Evolutionary conservation across 1,140 invertebrate species (phyloP).

Genomic region (Drosophila sproati): DNA sequence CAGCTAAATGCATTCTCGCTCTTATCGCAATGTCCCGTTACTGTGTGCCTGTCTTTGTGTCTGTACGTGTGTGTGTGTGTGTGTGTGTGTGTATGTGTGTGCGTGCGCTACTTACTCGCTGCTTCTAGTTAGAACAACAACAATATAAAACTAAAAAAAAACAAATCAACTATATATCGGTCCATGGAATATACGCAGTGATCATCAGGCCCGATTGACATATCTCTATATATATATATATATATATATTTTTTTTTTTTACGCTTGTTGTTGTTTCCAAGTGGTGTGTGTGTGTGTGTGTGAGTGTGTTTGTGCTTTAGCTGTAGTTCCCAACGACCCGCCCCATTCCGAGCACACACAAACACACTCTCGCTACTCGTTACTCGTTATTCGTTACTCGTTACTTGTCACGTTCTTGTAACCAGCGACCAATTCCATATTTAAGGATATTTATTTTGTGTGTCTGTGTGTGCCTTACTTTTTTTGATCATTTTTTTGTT

Average conservation of each 20-base stretch:
- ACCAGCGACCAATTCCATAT: constrained; percentile 7
- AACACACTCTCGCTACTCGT: constrained; percentile 6
- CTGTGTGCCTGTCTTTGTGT: constrained; percentile 13
- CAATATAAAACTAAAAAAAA: constrained; percentile 1
- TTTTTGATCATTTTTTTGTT: constrained; percentile 16
- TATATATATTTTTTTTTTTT: constrained; percentile 1
- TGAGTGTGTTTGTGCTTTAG: neutral
- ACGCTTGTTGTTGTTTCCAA: constrained; percentile 1
- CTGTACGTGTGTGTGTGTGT: neutral
- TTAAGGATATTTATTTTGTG: constrained; percentile 24
- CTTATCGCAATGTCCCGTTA: constrained; percentile 4
- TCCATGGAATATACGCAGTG: constrained; percentile 18
- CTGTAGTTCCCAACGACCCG: neutral
- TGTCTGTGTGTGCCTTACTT: constrained; percentile 9
- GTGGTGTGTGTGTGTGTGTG: neutral
- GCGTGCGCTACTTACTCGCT: neutral
- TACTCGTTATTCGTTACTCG: constrained; percentile 1
- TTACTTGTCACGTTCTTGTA: neutral
- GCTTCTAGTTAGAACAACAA: constrained; percentile 14
- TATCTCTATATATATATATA: constrained; percentile 11
- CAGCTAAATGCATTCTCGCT: constrained; percentile 16
- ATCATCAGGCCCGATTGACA: constrained; percentile 8
- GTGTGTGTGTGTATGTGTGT: constrained; percentile 1
- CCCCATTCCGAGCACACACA: constrained; percentile 6
- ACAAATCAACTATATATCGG: constrained; percentile 17